Base-by-base conservation (phyloP, 2,888 invertebrate genomes). In the Amphimallon solstitiale region DNA sequence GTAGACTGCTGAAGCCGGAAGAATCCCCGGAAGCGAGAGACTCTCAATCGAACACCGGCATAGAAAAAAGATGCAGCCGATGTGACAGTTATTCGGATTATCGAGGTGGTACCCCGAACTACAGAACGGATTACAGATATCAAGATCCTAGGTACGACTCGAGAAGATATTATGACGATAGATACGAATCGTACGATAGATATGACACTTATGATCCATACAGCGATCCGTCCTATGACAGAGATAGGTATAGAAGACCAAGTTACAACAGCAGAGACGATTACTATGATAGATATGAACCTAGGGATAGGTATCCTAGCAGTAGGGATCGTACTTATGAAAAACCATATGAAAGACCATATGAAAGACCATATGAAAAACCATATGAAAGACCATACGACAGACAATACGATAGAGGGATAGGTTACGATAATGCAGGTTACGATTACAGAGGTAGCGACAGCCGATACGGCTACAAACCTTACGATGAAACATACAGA, bases 401-500 rank as follows among this genome's bases (percentile, higher is more conserved):
- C 19, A 65, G 70, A 17, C 70, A 70, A 43, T 84, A 80, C 7
- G 80, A 81, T 51, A 66, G 79, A 37, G 78, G 80, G 66, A 66
- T 68, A n/a, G 85, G 85, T 71, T 83, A 84, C 34, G 85, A 86
- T 74, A 85, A 85, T 63, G 67, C 72, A 6, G 73, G 74, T 1
- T 75, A 76, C 64, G 73, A 73, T 56, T 68, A 70, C 29, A 63
- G 70, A 49, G 70, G 72, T 40, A 67, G 71, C 35, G 69, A 65
- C 17, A 38, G 70, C 14, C 68, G 68, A 19, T 79, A 79, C 6
- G 81, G 81, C 35, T 82, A 82, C 63, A 84, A 86, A 63, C 86
- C 86, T 0, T 86, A 85, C 84, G 86, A 87, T 74, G 86, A 86
- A 76, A 86, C 86, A 4, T 85, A 85, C 70, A 86, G 89, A 46